Evolutionary conservation across 2,797 vertebrate genomes (phyloP).

Genomic region (Triplophysa bombifrons): DNA sequence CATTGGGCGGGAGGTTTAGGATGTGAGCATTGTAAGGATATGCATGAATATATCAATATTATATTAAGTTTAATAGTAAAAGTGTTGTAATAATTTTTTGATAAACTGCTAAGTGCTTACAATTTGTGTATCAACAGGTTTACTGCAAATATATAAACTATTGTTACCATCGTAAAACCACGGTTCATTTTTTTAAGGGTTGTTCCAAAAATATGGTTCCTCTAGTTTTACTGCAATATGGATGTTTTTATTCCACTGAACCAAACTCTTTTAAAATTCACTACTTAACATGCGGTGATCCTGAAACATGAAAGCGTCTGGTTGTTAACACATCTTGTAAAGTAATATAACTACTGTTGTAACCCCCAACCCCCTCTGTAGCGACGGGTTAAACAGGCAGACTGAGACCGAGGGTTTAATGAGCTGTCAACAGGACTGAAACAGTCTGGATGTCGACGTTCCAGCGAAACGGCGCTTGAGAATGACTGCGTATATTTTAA

Average conservation of each 20-base stretch:
- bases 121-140: too few relatives aligned
- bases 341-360: slow-evolving; percentile 29
- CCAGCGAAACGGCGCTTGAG: not conserved
- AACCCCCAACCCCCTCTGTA: slow-evolving; percentile 29
- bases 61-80: too few relatives aligned
- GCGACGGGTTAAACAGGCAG: slow-evolving; percentile 31
- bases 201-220: too few relatives aligned
- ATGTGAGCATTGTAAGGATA: too few relatives aligned
- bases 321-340: slow-evolving; percentile 56
- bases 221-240: not conserved
- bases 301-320: slow-evolving; percentile 41
- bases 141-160: too few relatives aligned
- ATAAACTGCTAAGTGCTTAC: too few relatives aligned
- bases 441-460: not conserved
- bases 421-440: slow-evolving; percentile 41
- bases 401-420: slow-evolving; percentile 46
- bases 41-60: too few relatives aligned
- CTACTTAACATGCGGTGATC: slow-evolving; percentile 12
- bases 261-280: not conserved
- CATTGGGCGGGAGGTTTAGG: too few relatives aligned
- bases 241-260: not conserved
- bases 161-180: too few relatives aligned
- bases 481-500: not conserved
- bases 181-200: too few relatives aligned
- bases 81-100: too few relatives aligned